phyloP scores from a whole-genome alignment of 2,113 vertebrate genomes.

The Mastomys coucha region DNA sequence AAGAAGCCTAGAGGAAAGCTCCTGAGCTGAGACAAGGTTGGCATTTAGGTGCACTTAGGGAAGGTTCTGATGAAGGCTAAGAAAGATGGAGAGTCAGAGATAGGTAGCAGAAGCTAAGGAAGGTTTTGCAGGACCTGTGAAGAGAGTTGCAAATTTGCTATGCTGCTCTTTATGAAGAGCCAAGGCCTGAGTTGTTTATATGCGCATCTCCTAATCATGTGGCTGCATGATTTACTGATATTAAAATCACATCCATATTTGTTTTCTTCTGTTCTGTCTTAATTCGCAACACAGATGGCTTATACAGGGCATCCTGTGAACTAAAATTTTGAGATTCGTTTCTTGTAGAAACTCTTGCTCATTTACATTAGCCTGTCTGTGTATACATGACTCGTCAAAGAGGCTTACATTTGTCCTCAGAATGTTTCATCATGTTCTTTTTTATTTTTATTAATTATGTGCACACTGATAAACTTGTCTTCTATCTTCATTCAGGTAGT shows the following conservation, averaged over 20 bases:
- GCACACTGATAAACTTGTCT: background rate
- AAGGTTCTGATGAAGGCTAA: background rate
- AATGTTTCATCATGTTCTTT: background rate
- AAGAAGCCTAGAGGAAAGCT: background rate
- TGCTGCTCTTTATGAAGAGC: background rate
- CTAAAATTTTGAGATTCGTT: background rate
- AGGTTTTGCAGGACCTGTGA: background rate
- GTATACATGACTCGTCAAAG: background rate
- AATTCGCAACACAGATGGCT: background rate
- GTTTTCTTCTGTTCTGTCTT: background rate
- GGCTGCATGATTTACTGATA: background rate
- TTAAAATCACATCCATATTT: background rate
- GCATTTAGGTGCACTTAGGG: no score
- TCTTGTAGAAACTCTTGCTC: background rate
- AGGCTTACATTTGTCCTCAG: slow-evolving; percentile 11
- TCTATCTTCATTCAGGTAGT: background rate
- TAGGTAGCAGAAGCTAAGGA: background rate
- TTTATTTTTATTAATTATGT: slow-evolving; percentile 5
- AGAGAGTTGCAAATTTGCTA: background rate
- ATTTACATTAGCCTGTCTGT: background rate
- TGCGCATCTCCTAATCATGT: background rate
- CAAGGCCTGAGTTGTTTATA: background rate
- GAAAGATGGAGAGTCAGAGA: background rate
- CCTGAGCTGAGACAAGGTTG: background rate
- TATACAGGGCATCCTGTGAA: background rate